phyloP scores from a whole-genome alignment of 2,888 invertebrate genomes.

The Pristionchus maxplancki region DNA sequence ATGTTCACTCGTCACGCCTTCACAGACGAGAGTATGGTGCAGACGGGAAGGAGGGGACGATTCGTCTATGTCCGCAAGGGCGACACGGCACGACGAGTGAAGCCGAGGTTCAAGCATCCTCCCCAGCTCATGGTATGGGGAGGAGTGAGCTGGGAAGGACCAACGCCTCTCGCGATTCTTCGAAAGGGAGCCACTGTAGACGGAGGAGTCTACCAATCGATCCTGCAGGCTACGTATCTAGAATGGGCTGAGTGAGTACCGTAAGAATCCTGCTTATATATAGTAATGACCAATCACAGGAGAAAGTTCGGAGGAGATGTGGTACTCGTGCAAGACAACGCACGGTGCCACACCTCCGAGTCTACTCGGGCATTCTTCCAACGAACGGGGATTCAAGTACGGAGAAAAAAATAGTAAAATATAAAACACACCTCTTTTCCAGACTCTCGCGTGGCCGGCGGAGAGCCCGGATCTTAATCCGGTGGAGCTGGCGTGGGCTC shows the following conservation, averaged over 20 bases:
- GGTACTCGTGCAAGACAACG: not conserved
- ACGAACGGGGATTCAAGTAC: not conserved
- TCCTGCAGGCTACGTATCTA: not conserved
- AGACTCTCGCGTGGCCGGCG: not conserved
- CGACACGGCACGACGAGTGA: not conserved
- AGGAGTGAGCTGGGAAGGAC: not conserved
- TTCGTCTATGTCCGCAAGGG: not conserved
- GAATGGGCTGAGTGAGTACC: not conserved
- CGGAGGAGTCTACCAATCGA: not conserved
- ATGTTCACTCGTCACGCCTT: not conserved
- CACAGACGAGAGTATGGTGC: not conserved
- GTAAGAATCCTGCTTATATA: not conserved
- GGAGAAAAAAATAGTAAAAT: too few relatives aligned
- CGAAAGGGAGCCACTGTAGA: not conserved
- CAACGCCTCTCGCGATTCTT: not conserved
- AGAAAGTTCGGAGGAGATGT: not conserved
- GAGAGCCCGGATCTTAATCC: constrained; percentile 19
- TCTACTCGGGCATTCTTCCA: not conserved
- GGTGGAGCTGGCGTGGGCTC: not conserved
- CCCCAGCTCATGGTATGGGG: not conserved
- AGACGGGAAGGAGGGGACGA: not conserved
- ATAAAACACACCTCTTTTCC: not conserved
- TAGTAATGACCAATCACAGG: not conserved
- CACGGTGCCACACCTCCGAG: not conserved
- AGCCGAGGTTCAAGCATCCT: not conserved